phyloP scores from a whole-genome alignment of 2,797 vertebrate species.

The Anguilla obscura region DNA sequence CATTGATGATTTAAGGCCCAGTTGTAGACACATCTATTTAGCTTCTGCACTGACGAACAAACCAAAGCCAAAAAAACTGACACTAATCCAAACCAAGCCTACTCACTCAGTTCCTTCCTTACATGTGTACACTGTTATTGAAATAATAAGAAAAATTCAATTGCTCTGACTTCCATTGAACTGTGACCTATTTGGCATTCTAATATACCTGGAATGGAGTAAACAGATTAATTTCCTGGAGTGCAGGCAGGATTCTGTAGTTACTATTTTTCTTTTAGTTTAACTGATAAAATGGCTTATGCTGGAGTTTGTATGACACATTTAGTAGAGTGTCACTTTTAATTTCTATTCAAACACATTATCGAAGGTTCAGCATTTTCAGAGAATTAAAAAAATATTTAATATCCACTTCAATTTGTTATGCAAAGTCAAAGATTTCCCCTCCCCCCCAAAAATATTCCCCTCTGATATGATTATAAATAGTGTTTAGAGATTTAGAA shows the following conservation, averaged over 20 bases:
- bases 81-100: background rate
- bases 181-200: background rate
- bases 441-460: background rate
- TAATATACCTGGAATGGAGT: background rate
- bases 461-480: background rate
- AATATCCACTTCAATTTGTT: background rate
- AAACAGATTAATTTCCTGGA: slow-evolving; percentile 8
- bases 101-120: background rate
- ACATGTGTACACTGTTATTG: background rate
- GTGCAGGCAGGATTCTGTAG: background rate
- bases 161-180: background rate
- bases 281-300: background rate
- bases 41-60: background rate
- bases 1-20: background rate
- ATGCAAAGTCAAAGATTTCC: background rate
- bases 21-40: background rate
- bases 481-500: background rate
- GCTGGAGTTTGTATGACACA: background rate
- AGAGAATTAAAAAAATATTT: background rate
- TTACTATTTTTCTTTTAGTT: background rate
- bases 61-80: background rate
- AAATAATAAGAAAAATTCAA: background rate
- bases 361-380: background rate
- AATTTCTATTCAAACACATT: background rate
- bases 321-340: background rate